Evolutionary conservation across 2,888 invertebrate species (phyloP), one percentile per base, ranked within the genome.

Genomic region (Apantesis nais): DNA sequence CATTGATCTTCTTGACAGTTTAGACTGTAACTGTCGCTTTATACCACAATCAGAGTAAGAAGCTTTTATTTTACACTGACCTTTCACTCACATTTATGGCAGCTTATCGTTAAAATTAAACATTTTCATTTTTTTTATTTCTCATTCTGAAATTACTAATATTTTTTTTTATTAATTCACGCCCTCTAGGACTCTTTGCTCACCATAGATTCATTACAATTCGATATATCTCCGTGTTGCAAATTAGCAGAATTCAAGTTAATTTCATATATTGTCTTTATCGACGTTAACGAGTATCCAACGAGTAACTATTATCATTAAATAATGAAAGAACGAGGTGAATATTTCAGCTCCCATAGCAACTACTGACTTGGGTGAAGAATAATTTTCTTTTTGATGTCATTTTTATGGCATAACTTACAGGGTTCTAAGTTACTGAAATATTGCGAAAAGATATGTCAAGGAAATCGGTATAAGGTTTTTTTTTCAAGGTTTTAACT

Each of bases 21-120:
- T 97, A 67, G 96, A 97, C 78, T 95, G 96, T 78, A 96, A 97
- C 85, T 96, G 96, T 58, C 95, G 97, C 75, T 90, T 96, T 74
- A 96, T 96, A 68, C 93, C 95, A 12, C 92, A 95, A 85, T 75
- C 83, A 22, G 92, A 90, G 96, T 96, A 90, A 95, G 94, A 93
- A 73, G 68, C 3, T 34, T 44, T 39, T 44, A 44, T 37, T 63
- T 44, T 25, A 8, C 8, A 16, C 11, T 62, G 39, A 14, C 3
- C 39, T 7, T 52, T 52, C 22, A n/a, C 1, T 52, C 8, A 11
- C 11, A n/a, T 1, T 0, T 7, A 52, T 52, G 52, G 8, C 48
- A 22, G 5, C n/a, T 8, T 52, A 52, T 52, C 2, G n/a, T 52
- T 0, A n/a, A n/a, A n/a, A 52, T 52, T 12, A 52, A 11, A 22